A percentile compares a stretch with the other conserved stretches of the same genome.
Evolutionary conservation across 2,888 invertebrate genomes (phyloP).

Genomic region (Hirtodrosophila trivittata): DNA sequence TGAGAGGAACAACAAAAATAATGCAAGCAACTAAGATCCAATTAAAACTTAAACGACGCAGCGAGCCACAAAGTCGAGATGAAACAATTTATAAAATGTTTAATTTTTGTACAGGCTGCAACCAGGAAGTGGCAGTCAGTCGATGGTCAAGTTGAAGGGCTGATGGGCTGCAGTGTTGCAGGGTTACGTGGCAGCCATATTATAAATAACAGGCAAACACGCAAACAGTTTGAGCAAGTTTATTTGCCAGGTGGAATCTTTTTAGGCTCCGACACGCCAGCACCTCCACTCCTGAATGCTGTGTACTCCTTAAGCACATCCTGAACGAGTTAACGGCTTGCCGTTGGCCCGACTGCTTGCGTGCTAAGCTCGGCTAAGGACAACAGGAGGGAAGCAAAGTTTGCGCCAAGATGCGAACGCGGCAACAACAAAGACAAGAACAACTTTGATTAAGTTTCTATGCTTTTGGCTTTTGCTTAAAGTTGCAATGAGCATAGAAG

Average conservation of each 20-base stretch:
- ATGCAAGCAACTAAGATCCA: conserved; percentile 59
- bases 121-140: conserved; percentile 11
- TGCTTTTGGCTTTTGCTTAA: conserved; percentile 59
- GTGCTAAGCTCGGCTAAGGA: conserved; percentile 24
- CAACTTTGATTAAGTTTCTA: conserved; percentile 73
- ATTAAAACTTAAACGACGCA: conserved; percentile 68
- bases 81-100: conserved; percentile 44
- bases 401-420: conserved; percentile 29
- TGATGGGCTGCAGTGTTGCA: background rate
- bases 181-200: conserved; percentile 21
- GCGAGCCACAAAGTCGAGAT: conserved; percentile 53
- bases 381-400: conserved; percentile 24
- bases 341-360: conserved; percentile 9
- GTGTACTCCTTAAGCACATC: conserved; percentile 22
- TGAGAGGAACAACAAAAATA: conserved; percentile 7
- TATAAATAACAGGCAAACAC: conserved; percentile 75
- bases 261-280: conserved; percentile 1
- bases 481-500: conserved; percentile 56
- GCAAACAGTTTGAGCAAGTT: conserved; percentile 72
- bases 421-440: conserved; percentile 21
- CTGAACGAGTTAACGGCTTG: conserved; percentile 64
- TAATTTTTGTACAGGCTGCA: conserved; percentile 26
- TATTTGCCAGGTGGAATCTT: conserved; percentile 57
- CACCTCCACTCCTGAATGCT: background rate
- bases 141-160: conserved; percentile 65